Percentiles rank a stretch among this genome's conserved stretches.
Conservation (phyloP, 1,140 invertebrate genomes). For the Zaprionus tsacasi region DNA sequence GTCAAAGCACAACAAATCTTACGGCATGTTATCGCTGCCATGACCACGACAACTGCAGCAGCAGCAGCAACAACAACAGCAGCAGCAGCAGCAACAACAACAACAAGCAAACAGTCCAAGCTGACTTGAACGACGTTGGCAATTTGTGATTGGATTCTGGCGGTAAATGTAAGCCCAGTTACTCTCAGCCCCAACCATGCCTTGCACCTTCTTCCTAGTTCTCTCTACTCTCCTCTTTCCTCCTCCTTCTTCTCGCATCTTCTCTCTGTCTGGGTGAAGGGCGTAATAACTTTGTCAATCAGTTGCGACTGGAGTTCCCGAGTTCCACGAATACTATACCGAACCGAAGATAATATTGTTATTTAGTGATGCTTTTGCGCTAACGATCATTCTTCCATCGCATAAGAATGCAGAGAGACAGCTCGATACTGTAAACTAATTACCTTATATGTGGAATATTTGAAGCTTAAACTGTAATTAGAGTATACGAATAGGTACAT, state of each 20-base stretch:
- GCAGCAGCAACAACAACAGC: conserved; percentile 31
- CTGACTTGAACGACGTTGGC: conserved; percentile 53
- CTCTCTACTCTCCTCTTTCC: neutral
- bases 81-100: conserved; percentile 20
- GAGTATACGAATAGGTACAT: too few relatives aligned
- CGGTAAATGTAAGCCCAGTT: conserved; percentile 35
- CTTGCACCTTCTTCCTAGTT: neutral
- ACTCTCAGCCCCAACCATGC: neutral
- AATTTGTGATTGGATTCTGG: conserved; percentile 64
- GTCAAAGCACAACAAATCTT: conserved; percentile 63
- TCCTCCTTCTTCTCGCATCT: neutral
- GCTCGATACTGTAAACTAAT: neutral
- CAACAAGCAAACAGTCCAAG: conserved; percentile 21
- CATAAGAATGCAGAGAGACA: neutral
- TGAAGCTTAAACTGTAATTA: neutral
- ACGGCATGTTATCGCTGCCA: conserved; percentile 61
- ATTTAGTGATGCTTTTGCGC: conserved; percentile 6
- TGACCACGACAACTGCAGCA: conserved; percentile 55
- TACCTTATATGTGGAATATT: neutral
- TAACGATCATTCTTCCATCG: neutral
- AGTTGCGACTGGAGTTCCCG: conserved; percentile 4
- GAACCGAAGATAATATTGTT: conserved; percentile 6
- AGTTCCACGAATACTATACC: neutral
- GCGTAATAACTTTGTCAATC: conserved; percentile 12
- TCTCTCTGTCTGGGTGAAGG: conserved; percentile 3